A percentile compares a stretch with the other conserved stretches of the same genome.
phyloP scores from a whole-genome alignment of 2,888 invertebrate genomes.

The Odontocolon sp. region DNA sequence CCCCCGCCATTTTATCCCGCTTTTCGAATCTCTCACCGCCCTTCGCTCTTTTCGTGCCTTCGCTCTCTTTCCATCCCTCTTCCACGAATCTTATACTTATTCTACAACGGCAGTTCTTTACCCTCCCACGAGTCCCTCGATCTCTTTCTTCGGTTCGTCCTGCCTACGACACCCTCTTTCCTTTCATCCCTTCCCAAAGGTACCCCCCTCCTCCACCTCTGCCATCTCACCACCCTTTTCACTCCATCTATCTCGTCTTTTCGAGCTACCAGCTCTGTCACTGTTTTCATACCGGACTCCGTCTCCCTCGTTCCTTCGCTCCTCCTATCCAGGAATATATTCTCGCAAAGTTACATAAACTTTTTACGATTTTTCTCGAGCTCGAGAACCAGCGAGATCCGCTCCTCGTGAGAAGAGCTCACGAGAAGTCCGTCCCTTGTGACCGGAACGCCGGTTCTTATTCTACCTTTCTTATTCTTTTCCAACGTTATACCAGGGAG shows the following conservation, averaged over 20 bases:
- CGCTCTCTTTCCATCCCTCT: slow-evolving; percentile 10
- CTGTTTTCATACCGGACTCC: slow-evolving; percentile 45
- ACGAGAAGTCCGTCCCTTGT: slow-evolving; percentile 57
- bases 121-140: slow-evolving; percentile 10
- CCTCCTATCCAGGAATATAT: slow-evolving; percentile 64
- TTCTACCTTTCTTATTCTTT: slow-evolving; percentile 32
- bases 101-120: not conserved
- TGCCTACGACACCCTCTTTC: not conserved
- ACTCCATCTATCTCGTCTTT: slow-evolving; percentile 38
- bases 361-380: slow-evolving; percentile 79
- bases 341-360: slow-evolving; percentile 77
- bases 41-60: slow-evolving; percentile 1
- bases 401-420: slow-evolving; percentile 44
- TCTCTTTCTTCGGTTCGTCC: not conserved
- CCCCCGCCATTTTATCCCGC: slow-evolving; percentile 59
- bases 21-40: slow-evolving; percentile 58
- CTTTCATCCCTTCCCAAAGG: slow-evolving; percentile 28
- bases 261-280: slow-evolving; percentile 59
- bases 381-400: slow-evolving; percentile 60
- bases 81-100: slow-evolving; percentile 28
- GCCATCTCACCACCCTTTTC: slow-evolving; percentile 12
- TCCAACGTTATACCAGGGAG: slow-evolving; percentile 22
- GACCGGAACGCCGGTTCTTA: slow-evolving; percentile 41
- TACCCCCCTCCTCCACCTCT: not conserved
- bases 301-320: slow-evolving; percentile 53